phyloP scores from a whole-genome alignment of 2,113 vertebrate genomes.

The Cyanoramphus novaezelandiae region DNA sequence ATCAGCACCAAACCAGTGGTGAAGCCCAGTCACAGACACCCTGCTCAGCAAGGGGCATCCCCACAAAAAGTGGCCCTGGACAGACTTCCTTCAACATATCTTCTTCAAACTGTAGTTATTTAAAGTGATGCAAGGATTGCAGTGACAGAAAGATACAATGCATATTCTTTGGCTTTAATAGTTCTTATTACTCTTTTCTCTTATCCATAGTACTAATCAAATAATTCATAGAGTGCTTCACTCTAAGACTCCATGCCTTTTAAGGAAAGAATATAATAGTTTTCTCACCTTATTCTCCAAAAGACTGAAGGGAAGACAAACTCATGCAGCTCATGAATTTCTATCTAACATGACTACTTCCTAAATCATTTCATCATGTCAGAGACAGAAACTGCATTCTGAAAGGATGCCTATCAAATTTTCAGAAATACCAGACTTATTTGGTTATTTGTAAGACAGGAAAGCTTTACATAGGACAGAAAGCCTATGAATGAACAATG shows the following conservation, averaged over 20 bases:
- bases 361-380: neutral
- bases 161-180: neutral
- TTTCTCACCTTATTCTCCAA: neutral
- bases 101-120: neutral
- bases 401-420: neutral
- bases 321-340: neutral
- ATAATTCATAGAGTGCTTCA: neutral
- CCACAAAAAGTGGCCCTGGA: neutral
- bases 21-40: no score
- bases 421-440: neutral
- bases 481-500: neutral
- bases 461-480: neutral
- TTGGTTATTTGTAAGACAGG: neutral
- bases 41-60: rapidly evolving
- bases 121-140: neutral
- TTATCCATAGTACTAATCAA: neutral
- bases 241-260: neutral
- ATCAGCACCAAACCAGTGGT: rapidly evolving
- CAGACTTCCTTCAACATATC: neutral
- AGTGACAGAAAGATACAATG: rapidly evolving
- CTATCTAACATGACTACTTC: neutral
- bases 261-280: neutral
- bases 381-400: neutral
- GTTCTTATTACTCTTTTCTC: neutral
- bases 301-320: neutral